These are phyloP conservation scores for Melanostoma scalare DNA, from an alignment of 2,888 invertebrate genomes.

Conservation along the genomic window DNA sequence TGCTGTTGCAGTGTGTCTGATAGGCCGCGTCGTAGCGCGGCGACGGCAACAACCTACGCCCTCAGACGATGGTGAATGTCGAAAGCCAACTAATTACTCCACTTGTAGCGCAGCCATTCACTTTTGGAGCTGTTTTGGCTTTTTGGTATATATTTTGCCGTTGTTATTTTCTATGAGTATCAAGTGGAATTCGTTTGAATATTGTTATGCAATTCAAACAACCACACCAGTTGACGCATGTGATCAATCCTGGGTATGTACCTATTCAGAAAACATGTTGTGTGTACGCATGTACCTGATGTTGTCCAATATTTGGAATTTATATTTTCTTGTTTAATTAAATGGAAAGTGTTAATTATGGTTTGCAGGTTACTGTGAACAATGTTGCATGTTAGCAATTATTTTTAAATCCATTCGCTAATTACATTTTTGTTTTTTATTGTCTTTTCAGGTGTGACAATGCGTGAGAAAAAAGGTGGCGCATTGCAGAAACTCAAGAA, in stretches of 20 bases:
- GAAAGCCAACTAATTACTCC: conserved; percentile 57
- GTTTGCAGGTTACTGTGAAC: conserved; percentile 58
- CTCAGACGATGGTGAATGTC: conserved; percentile 36
- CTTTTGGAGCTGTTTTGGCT: conserved; percentile 52
- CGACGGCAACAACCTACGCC: conserved; percentile 42
- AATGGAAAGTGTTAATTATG: conserved; percentile 63
- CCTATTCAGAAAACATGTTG: neutral
- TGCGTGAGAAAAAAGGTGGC: conserved; percentile 96
- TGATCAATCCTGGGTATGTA: conserved; percentile 33
- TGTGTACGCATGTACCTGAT: conserved; percentile 8
- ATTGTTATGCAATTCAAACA: conserved; percentile 53
- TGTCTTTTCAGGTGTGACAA: conserved; percentile 88
- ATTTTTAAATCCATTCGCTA: conserved; percentile 28
- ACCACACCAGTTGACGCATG: conserved; percentile 26
- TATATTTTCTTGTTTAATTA: conserved; percentile 52
- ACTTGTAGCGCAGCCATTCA: conserved; percentile 55
- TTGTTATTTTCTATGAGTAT: conserved; percentile 7
- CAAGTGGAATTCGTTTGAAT: conserved; percentile 64
- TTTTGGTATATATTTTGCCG: neutral
- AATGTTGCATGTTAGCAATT: conserved; percentile 65
- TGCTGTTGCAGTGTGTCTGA: conserved; percentile 19
- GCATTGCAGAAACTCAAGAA: conserved; percentile 97
- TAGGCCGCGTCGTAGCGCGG: neutral
- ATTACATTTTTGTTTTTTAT: conserved; percentile 65
- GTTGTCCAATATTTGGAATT: conserved; percentile 27